These are phyloP conservation scores for Drosophila auraria DNA, from an alignment of 1,140 invertebrate genomes.

Conservation along the genomic window DNA sequence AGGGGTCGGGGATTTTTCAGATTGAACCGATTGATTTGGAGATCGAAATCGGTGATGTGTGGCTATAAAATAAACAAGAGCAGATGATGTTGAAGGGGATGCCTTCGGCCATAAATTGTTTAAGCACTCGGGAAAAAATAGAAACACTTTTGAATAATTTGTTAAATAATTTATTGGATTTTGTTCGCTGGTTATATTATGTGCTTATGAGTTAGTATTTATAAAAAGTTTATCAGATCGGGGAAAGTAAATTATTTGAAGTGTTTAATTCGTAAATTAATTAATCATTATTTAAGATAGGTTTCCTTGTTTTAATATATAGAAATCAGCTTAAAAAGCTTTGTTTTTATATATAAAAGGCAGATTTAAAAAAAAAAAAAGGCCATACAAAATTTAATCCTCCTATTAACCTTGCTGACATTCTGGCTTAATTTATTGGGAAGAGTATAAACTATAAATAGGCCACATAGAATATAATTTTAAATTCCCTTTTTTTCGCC, in stretches of 20 bases:
- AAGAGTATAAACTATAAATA: conserved; percentile 11
- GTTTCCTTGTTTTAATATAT: background rate
- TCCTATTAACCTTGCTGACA: conserved; percentile 13
- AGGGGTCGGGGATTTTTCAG: conserved; percentile 6
- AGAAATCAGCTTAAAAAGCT: background rate
- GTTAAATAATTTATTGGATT: background rate
- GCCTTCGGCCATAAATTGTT: conserved; percentile 10
- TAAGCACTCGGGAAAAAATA: background rate
- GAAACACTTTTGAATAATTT: conserved; percentile 2
- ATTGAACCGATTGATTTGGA: conserved; percentile 41
- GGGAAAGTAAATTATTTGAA: background rate
- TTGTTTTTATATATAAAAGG: background rate
- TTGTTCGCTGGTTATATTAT: background rate
- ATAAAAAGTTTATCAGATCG: background rate
- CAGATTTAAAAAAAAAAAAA: too few species aligned
- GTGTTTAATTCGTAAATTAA: background rate
- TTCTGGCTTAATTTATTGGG: conserved; percentile 11
- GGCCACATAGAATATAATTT: background rate
- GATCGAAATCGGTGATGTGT: conserved; percentile 33
- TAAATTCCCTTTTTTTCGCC: background rate
- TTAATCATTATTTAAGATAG: background rate
- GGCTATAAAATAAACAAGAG: conserved; percentile 31
- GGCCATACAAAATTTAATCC: background rate
- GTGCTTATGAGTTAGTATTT: background rate
- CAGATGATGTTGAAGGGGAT: conserved; percentile 10